phyloP scores from a whole-genome alignment of 2,797 vertebrate genomes.

The Alfaro cultratus region DNA sequence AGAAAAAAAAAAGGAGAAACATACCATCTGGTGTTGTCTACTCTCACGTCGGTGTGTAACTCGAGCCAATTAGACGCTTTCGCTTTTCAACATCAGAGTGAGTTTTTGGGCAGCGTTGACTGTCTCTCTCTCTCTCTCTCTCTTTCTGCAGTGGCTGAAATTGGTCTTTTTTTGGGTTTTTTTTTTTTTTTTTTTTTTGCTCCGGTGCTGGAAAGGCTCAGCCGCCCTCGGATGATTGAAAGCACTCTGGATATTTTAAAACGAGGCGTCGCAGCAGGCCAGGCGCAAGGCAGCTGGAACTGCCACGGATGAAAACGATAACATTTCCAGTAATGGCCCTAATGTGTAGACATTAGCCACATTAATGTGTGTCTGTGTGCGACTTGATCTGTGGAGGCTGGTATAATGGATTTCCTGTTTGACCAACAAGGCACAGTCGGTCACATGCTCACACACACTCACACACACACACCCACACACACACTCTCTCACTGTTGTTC shows the following conservation, averaged over 20 bases:
- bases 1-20: constrained; percentile 11
- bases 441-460: constrained; percentile 16
- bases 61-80: constrained; percentile 49
- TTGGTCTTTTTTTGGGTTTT: neutral
- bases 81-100: constrained; percentile 16
- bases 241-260: constrained; percentile 28
- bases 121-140: constrained; percentile 32
- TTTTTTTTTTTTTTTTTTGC: neutral
- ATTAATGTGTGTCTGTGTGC: constrained; percentile 6
- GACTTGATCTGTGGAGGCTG: constrained; percentile 26
- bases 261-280: constrained; percentile 3
- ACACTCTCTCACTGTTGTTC: neutral
- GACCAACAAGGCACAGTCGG: constrained; percentile 23
- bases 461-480: neutral
- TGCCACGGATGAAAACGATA: constrained; percentile 43
- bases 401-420: constrained; percentile 53
- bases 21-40: constrained; percentile 59
- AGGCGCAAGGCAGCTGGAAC: constrained; percentile 38
- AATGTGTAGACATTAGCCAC: constrained; percentile 51
- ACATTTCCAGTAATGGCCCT: constrained; percentile 55
- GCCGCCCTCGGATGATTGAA: constrained; percentile 22
- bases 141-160: constrained; percentile 23
- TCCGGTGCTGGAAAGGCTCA: constrained; percentile 26
- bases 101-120: constrained; percentile 20
- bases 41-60: constrained; percentile 15